Evolutionary conservation across 1,140 invertebrate species (phyloP), one percentile per base, ranked within the genome.

Genomic region (Caenorhabditis tropicalis): DNA sequence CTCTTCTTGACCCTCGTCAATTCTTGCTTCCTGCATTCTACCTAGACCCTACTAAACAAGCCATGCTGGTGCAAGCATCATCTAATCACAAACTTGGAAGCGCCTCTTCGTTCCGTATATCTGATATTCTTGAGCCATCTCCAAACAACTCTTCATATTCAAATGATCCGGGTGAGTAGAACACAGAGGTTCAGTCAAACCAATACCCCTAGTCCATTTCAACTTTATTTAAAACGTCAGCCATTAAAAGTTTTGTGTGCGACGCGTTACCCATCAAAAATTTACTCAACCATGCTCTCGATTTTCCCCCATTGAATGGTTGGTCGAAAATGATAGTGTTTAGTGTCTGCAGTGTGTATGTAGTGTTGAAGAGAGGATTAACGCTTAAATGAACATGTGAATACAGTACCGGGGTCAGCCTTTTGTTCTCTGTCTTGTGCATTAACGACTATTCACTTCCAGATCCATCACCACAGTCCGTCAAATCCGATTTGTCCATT

Each of bases 241-340:
- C 21, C 31, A 33, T 56, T 51, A 81, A 56, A 53, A 56, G 79
- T 51, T 74, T 74, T 74, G 65, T 74, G 65, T 43, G 36, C 24
- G 36, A 36, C 65, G 19, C 33, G 36, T 74, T 46, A 74, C 65
- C 65, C 65, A 74, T 74, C 65, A 74, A 74, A 74, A 74, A 74
- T 74, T 74, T 43, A 74, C 65, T 74, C 65, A 74, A 74, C 65
- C 65, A 74, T 74, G 36, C 36, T 74, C 36, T 43, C 65, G 21
- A 65, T 36, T 65, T 65, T 65, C 58, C 24, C 58, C 12, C 19
- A 27, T 19, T 65, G n/a, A 65, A 65, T 65, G 58, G 58, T 33
- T 33, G 31, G 36, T 43, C 65, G 65, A 46, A 74, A 74, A 74
- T 74, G 65, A 74, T 74, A 74, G 65, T 74, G 58, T 74, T 74